A percentile compares a stretch with the other conserved stretches of the same genome.
Evolutionary conservation across 2,113 vertebrate genomes (phyloP).

Genomic region (Lamprotornis superbus): DNA sequence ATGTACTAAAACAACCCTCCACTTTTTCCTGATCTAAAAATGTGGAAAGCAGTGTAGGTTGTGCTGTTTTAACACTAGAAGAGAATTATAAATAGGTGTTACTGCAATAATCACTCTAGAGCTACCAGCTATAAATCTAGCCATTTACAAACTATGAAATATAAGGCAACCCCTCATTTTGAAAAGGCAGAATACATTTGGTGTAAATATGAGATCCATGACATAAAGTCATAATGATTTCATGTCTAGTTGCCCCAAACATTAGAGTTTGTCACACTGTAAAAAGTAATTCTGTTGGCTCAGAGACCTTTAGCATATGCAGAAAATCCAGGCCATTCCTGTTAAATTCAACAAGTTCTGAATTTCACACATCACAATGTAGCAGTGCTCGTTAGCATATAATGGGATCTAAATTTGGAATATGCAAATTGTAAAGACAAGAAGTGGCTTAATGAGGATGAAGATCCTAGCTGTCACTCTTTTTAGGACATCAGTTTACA

Average conservation of each 20-base stretch:
- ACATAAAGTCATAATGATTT: not conserved
- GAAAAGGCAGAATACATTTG: not conserved
- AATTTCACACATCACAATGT: not conserved
- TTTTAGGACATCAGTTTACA: not conserved
- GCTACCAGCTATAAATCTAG: not conserved
- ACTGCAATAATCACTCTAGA: not conserved
- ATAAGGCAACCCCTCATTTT: not conserved
- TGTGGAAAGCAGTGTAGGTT: not conserved
- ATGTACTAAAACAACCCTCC: not conserved
- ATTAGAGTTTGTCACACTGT: not conserved
- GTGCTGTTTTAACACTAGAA: not conserved
- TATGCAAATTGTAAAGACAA: constrained; percentile 23
- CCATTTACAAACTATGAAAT: not conserved
- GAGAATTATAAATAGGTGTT: not conserved
- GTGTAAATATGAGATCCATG: not conserved
- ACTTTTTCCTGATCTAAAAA: not conserved
- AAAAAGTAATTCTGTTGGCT: not conserved
- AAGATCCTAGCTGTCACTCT: not conserved
- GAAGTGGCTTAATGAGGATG: not conserved
- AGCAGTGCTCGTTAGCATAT: not conserved
- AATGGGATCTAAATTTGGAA: constrained; percentile 46
- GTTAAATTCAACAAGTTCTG: not conserved
- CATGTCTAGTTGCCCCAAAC: not conserved
- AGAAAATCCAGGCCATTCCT: not conserved
- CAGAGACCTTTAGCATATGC: not conserved